Evolutionary conservation across 1,140 invertebrate genomes (phyloP).

Genomic region (Reticulitermes speratus): DNA sequence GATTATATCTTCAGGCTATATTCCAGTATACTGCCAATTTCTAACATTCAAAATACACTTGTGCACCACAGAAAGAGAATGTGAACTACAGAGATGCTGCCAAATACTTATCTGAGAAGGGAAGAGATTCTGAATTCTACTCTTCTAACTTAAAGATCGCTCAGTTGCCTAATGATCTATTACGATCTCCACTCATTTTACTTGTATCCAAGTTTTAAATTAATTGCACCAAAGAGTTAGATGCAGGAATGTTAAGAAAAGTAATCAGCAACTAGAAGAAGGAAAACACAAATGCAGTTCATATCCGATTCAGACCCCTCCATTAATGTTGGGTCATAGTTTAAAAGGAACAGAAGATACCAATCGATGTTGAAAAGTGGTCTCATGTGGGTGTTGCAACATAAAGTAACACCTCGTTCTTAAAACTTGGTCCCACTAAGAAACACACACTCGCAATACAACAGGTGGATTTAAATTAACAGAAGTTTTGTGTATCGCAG

Average conservation of each 20-base stretch:
- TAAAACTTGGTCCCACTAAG: conserved; percentile 33
- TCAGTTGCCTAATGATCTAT: conserved; percentile 2
- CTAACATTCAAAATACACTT: background rate
- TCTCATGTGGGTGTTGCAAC: conserved; percentile 29
- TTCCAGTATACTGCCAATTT: background rate
- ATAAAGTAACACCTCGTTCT: conserved; percentile 29
- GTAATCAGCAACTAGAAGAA: conserved; percentile 24
- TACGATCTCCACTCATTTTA: background rate
- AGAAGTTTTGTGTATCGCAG: conserved; percentile 21
- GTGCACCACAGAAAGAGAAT: background rate
- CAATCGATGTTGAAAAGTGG: conserved; percentile 26
- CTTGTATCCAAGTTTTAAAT: conserved; percentile 23
- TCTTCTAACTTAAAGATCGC: background rate
- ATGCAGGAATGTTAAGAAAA: conserved; percentile 32
- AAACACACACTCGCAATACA: conserved; percentile 33
- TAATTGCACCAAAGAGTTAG: conserved; percentile 24
- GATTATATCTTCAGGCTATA: background rate
- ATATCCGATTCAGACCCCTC: conserved; percentile 21
- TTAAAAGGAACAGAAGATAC: conserved; percentile 22
- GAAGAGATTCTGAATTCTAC: background rate
- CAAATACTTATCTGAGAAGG: background rate
- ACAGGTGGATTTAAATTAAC: conserved; percentile 33
- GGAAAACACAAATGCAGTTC: conserved; percentile 25
- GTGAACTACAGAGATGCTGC: background rate
- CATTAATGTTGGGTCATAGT: background rate